These are phyloP conservation scores for Grallaria varia DNA, from an alignment of 2,113 vertebrate genomes.

Conservation along the genomic window DNA sequence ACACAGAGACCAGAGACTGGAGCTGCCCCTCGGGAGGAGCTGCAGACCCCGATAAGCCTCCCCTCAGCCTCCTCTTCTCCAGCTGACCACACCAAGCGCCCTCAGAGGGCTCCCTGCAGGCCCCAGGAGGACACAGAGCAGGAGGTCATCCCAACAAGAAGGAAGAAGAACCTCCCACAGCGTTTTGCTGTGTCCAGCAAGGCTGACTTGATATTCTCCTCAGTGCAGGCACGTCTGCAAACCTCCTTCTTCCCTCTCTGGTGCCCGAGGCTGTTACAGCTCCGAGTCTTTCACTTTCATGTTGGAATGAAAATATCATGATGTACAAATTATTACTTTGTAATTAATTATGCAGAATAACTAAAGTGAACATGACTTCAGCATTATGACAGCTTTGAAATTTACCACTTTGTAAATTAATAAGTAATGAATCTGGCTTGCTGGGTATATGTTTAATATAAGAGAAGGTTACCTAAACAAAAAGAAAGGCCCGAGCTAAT, in stretches of 20 bases:
- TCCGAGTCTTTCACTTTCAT: slow-evolving; percentile 51
- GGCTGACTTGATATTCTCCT: not conserved
- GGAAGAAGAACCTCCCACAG: not conserved
- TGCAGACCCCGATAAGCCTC: not conserved
- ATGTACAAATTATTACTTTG: slow-evolving; percentile 80
- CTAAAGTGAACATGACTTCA: slow-evolving; percentile 69
- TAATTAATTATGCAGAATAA: slow-evolving; percentile 81
- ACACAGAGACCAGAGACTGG: not conserved
- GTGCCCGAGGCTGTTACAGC: slow-evolving; percentile 59
- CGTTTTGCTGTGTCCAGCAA: rapidly evolving
- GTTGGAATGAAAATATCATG: slow-evolving; percentile 72
- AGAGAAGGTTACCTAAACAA: slow-evolving; percentile 40
- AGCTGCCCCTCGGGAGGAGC: not conserved
- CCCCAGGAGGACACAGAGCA: not conserved
- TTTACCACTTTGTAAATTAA: slow-evolving; percentile 66
- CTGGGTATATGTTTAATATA: slow-evolving; percentile 52
- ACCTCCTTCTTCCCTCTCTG: not conserved
- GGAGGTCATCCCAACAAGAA: rapidly evolving
- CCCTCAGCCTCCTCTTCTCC: not conserved
- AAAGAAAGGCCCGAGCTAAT: not conserved
- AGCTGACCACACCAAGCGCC: not conserved
- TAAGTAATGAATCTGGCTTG: slow-evolving; percentile 49
- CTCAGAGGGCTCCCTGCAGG: not conserved
- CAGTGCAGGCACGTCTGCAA: not conserved
- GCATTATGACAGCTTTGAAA: slow-evolving; percentile 76